These are phyloP conservation scores for Eupithecia dodoneata DNA, from an alignment of 2,888 invertebrate species.

Conservation along the genomic window DNA sequence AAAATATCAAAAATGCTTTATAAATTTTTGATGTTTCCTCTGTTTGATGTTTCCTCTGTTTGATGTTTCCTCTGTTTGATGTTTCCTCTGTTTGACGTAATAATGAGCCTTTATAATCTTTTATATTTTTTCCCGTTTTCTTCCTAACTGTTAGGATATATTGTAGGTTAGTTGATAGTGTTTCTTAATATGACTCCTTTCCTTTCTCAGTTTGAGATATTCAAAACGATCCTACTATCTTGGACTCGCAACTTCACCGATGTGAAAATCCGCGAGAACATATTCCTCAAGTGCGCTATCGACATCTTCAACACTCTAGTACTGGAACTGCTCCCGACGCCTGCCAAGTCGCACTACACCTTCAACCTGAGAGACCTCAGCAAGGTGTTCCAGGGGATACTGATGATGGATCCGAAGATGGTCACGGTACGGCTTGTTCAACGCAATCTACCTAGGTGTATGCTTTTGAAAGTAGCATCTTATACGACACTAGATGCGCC, in stretches of 20 bases:
- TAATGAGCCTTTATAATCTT: too few relatives aligned
- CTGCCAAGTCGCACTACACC: constrained; percentile 95
- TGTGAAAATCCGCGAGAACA: constrained; percentile 64
- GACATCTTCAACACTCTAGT: constrained; percentile 87
- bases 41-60: too few relatives aligned
- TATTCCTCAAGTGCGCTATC: constrained; percentile 87
- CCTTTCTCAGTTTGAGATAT: constrained; percentile 79
- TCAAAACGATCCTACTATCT: constrained; percentile 87
- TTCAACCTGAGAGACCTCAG: constrained; percentile 95
- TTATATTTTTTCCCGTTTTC: too few relatives aligned
- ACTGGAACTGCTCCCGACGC: constrained; percentile 91
- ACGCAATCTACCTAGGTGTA: constrained; percentile 34
- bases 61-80: too few relatives aligned
- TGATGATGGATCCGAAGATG: constrained; percentile 87
- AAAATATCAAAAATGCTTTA: too few relatives aligned
- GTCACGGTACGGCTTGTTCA: constrained; percentile 77
- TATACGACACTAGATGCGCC: too few relatives aligned
- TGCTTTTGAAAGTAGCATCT: not conserved
- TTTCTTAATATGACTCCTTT: not conserved
- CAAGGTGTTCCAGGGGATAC: constrained; percentile 91
- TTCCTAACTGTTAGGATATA: too few relatives aligned
- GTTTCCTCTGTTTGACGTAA: too few relatives aligned
- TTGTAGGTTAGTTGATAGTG: not conserved
- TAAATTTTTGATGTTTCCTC: too few relatives aligned
- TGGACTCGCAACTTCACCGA: constrained; percentile 83